Conservation (phyloP, 2,888 invertebrate species). For the Trisateles emortualis region DNA sequence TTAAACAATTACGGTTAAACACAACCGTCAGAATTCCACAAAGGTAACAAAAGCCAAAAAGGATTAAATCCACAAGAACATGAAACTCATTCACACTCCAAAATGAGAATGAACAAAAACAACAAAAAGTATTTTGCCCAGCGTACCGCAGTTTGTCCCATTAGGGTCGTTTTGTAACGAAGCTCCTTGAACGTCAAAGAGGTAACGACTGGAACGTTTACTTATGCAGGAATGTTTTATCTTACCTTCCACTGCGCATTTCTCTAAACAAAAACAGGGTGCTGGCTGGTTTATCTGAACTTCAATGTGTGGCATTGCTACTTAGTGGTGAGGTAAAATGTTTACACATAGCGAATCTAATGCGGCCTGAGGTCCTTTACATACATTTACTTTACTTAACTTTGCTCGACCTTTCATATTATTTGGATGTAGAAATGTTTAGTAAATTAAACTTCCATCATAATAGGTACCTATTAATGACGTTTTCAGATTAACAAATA, state of each 20-base stretch:
- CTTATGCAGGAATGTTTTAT: constrained; percentile 40
- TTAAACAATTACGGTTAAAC: not conserved
- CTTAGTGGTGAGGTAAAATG: not conserved
- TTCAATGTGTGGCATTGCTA: constrained; percentile 14
- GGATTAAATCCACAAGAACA: constrained; percentile 1
- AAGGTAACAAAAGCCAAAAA: not conserved
- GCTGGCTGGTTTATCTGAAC: constrained; percentile 18
- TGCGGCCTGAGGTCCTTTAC: not conserved
- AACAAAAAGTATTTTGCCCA: constrained; percentile 18
- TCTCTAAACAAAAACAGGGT: constrained; percentile 29
- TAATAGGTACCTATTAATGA: no score
- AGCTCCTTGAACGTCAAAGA: constrained; percentile 36
- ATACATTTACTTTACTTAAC: not conserved
- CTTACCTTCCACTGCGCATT: constrained; percentile 10
- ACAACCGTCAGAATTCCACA: constrained; percentile 3
- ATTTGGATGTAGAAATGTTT: not conserved
- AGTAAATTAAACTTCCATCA: not conserved
- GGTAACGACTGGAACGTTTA: constrained; percentile 38
- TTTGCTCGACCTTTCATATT: not conserved
- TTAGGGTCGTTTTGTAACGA: constrained; percentile 16
- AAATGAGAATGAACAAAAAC: constrained; percentile 8
- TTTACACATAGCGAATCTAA: constrained; percentile 1
- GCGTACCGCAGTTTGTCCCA: constrained; percentile 14
- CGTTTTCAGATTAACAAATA: no score
- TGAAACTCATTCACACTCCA: constrained; percentile 3